Conservation (phyloP, 2,888 invertebrate genomes). For the Holacanthella duospinosa region DNA sequence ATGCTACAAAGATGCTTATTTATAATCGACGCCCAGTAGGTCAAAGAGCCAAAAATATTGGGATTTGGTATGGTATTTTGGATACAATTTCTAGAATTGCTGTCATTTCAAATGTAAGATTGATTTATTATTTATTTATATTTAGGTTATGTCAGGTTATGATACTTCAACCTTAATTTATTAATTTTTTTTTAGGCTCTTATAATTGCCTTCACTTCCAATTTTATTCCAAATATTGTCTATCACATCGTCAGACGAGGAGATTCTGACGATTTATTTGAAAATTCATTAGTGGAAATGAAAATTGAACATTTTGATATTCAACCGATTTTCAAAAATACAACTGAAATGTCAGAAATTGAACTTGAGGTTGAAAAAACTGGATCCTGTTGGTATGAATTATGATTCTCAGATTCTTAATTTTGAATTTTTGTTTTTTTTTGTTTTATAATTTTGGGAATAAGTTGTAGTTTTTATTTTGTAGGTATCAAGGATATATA, state of each 20-base stretch:
- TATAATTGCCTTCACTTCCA: constrained; percentile 93
- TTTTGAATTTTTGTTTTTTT: background rate
- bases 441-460: too few relatives aligned
- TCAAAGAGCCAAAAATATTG: constrained; percentile 79
- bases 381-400: constrained; percentile 52
- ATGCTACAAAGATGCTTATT: constrained; percentile 81
- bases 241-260: constrained; percentile 56
- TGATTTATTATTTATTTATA: background rate
- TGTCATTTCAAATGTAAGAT: constrained; percentile 81
- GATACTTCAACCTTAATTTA: too few relatives aligned
- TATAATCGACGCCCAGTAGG: constrained; percentile 80
- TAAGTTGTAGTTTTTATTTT: background rate
- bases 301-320: too few relatives aligned
- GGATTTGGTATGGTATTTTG: constrained; percentile 87
- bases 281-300: too few relatives aligned
- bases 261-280: too few relatives aligned
- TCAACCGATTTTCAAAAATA: too few relatives aligned
- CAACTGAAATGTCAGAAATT: too few relatives aligned
- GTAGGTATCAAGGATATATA: background rate
- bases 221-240: constrained; percentile 83
- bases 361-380: constrained; percentile 17
- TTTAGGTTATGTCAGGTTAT: too few relatives aligned
- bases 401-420: too few relatives aligned
- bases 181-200: constrained; percentile 62
- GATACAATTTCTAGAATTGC: constrained; percentile 86